Conservation (phyloP, 1,140 invertebrate species). For the Hylaeus anthracinus region DNA sequence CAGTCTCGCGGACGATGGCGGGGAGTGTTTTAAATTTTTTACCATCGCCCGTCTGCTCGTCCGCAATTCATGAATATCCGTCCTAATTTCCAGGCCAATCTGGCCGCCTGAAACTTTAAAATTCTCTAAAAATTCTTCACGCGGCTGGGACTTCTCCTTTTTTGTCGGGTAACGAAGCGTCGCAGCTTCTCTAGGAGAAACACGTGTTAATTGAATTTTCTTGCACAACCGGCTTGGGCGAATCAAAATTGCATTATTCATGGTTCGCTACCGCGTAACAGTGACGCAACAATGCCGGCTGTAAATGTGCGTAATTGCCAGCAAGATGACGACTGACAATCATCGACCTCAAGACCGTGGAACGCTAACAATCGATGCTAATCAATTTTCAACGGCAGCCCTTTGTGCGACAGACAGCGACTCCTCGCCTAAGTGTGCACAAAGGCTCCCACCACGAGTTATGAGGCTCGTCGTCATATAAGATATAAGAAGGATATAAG, state of each 20-base stretch:
- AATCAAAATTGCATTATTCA: slow-evolving; percentile 30
- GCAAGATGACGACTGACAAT: not conserved
- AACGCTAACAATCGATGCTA: not conserved
- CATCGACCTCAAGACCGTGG: slow-evolving; percentile 1
- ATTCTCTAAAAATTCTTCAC: slow-evolving; percentile 13
- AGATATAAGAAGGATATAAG: not conserved
- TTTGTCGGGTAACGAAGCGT: not conserved
- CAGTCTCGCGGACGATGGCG: not conserved
- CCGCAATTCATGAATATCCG: not conserved
- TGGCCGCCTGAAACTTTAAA: slow-evolving; percentile 14
- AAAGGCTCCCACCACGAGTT: not conserved
- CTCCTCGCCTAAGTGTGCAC: not conserved
- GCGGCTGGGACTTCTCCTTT: not conserved
- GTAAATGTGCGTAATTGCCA: slow-evolving; percentile 1
- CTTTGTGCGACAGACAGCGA: not conserved
- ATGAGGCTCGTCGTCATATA: not conserved
- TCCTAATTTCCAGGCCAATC: not conserved
- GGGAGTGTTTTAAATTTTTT: not conserved
- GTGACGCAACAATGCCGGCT: slow-evolving; percentile 10
- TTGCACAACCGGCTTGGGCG: not conserved
- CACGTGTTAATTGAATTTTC: slow-evolving; percentile 14
- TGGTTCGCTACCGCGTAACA: not conserved
- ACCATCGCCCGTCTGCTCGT: not conserved
- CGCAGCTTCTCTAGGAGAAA: not conserved
- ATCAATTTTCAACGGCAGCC: slow-evolving; percentile 10